phyloP scores from a whole-genome alignment of 2,797 vertebrate genomes.

The Sebastes melanostomus region DNA sequence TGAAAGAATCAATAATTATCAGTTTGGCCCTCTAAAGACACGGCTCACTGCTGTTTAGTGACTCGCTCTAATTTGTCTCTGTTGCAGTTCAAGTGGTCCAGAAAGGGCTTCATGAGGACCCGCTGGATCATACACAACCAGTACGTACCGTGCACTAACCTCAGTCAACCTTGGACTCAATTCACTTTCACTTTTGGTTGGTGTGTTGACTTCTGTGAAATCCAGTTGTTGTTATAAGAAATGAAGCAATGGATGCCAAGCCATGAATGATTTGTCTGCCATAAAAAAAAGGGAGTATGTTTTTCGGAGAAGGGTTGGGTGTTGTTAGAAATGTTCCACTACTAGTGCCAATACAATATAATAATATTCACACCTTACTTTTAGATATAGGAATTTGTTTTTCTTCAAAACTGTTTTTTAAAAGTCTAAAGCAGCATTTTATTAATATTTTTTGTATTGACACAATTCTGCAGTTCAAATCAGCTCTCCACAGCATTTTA shows the following conservation, averaged over 20 bases:
- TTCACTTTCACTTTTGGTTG: background rate
- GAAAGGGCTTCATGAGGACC: constrained; percentile 89
- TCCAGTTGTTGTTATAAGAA: background rate
- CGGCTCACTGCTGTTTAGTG: constrained; percentile 59
- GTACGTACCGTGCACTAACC: constrained; percentile 69
- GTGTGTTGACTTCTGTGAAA: background rate
- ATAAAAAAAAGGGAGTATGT: background rate
- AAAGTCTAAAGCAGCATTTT: too few species aligned
- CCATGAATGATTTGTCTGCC: background rate
- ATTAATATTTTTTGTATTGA: background rate
- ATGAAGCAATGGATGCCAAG: background rate
- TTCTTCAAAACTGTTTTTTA: background rate
- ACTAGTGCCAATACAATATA: background rate
- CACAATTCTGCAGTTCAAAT: background rate
- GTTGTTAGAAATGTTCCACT: background rate
- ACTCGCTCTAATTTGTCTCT: constrained; percentile 63
- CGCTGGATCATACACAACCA: constrained; percentile 87
- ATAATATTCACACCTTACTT: background rate
- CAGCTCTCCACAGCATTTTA: background rate
- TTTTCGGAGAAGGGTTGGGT: background rate
- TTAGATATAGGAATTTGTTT: background rate
- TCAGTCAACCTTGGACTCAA: background rate
- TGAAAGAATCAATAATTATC: constrained; percentile 74
- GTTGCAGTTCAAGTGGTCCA: constrained; percentile 88
- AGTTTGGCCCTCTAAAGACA: constrained; percentile 61